Evolutionary conservation across 2,888 invertebrate genomes (phyloP), one percentile per base, ranked within the genome.

Genomic region (Cantharis nigra): DNA sequence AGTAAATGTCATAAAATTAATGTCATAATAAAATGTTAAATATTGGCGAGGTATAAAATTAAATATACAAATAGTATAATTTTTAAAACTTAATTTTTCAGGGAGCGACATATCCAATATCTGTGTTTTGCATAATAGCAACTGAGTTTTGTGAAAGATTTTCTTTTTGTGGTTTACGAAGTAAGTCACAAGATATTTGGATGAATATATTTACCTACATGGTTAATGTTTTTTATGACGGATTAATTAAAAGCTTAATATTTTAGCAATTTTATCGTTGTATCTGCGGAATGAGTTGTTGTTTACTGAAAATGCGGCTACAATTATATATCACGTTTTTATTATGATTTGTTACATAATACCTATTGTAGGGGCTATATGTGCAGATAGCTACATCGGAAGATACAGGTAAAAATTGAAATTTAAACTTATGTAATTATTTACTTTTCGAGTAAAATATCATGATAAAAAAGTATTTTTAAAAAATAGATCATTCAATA

Each of bases 91-190:
- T 18, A 65, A 65, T 75, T 83, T 49, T 83, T 78, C 71, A 85
- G 84, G 81, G 83, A 64, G 72, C 63, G 33, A 87, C 86, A 75
- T 93, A 93, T 83, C 93, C 94, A 0, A 91, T 90, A 71, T 91
- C 94, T 3, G 93, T 96, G 80, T 93, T 94, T 88, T 95, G 95
- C 89, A 96, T 96, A 80, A 92, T 96, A 79, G 93, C 93, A 64
- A 95, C 95, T 80, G 96, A 96, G 86, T 96, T 96, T 89, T 96
- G 96, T 87, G 96, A 96, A 88, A 89, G 96, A 83, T 96, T 96
- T 88, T 95, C 94, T 9, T 96, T 94, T 89, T 96, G 95, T 89
- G 96, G 96, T 78, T 89, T 95, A 85, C 90, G 94, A 90, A 93
- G 94, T 95, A 89, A 89, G 91, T 89, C 75, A 62, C 67, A 30